These are phyloP conservation scores for Kradibia gibbosae DNA, from an alignment of 1,140 invertebrate species.

Conservation along the genomic window DNA sequence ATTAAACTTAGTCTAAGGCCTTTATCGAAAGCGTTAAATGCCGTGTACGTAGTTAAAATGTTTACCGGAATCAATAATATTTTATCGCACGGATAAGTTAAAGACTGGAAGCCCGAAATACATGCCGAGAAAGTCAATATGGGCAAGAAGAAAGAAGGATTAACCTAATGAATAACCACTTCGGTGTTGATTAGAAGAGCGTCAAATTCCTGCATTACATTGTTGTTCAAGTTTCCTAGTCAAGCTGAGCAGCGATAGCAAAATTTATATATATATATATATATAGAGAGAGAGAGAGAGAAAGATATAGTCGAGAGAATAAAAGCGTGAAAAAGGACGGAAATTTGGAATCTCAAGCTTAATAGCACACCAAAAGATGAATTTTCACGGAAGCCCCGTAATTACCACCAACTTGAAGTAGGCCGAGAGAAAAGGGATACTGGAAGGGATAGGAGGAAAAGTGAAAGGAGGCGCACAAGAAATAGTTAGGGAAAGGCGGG, in stretches of 20 bases:
- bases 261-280: background rate
- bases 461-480: background rate
- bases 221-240: background rate
- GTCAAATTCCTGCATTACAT: slow-evolving; percentile 23
- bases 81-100: background rate
- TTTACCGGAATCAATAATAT: background rate
- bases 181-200: slow-evolving; percentile 39
- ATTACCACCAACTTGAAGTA: background rate
- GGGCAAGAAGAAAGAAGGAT: background rate
- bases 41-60: background rate
- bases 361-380: slow-evolving; percentile 45
- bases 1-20: no score
- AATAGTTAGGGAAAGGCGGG: background rate
- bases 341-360: slow-evolving; percentile 58
- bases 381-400: slow-evolving; percentile 16
- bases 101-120: background rate
- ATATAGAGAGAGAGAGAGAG: background rate
- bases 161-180: slow-evolving; percentile 13
- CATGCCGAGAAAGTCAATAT: slow-evolving; percentile 11
- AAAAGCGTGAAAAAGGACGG: slow-evolving; percentile 23
- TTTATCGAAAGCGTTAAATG: no score
- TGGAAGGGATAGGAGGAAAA: background rate
- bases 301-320: slow-evolving; percentile 32
- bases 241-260: background rate
- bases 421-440: background rate